Base-by-base conservation (phyloP, 2,888 invertebrate genomes). In the Zeuzera pyrina region DNA sequence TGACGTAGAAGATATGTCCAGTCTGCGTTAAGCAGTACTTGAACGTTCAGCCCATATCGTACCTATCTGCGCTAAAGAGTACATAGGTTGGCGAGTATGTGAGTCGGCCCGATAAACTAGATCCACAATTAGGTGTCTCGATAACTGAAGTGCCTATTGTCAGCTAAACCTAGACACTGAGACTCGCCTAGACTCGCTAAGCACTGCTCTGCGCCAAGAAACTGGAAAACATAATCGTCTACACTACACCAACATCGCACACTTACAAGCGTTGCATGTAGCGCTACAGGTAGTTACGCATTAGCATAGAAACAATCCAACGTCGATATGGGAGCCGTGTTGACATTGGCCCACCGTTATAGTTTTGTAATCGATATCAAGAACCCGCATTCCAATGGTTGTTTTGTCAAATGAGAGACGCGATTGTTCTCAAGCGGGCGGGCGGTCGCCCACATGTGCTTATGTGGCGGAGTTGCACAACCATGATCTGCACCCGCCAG, bases 131-230 rank as follows among this genome's bases (percentile, higher is more conserved):
- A 67, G 70, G 66, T 65, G 57, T 68, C 60, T 61, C 66, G 44
- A 62, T 61, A 57, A 52, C 53, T 52, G 57, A 59, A 57, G 59
- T 67, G 65, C 59, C 61, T 61, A 66, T 58, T 63, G 55, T 61
- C 67, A 63, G 56, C 74, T 70, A 72, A 78, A 79, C 76, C 72
- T 63, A 72, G 78, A 51, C 57, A 50, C 50, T 60, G 81, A 83
- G 81, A 81, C 81, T 76, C 81, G 69, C 57, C 65, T 42, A 78
- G 72, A 81, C 79, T 83, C 81, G 79, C 81, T 72, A 52, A 54
- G 53, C 49, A 48, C 45, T 45, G 45, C 48, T 45, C 27, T 27
- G 27, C 13, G 27, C 10, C n/a, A n/a, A n/a, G n/a, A n/a, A n/a
- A n/a, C n/a, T 58, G 67, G 77, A 69, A 73, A 74, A 76, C 62